Conservation (phyloP, 2,888 invertebrate species). For the Cosmopolites sordidus region DNA sequence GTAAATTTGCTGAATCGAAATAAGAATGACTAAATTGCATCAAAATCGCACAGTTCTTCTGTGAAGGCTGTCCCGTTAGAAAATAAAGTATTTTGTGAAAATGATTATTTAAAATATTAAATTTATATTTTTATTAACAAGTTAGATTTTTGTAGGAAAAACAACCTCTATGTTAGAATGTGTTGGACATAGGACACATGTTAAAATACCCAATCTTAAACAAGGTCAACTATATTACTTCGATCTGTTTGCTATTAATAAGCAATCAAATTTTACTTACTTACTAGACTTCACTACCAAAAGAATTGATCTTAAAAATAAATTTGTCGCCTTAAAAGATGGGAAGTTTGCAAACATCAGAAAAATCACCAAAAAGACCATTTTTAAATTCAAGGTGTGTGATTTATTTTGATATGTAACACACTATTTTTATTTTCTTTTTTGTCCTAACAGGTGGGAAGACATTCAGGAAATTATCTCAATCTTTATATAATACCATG, state of each 20-base stretch:
- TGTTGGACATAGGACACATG: slow-evolving; percentile 51
- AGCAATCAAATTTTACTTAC: slow-evolving; percentile 51
- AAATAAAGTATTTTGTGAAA: too few species aligned
- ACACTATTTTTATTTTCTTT: slow-evolving; percentile 14
- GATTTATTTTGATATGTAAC: too few species aligned
- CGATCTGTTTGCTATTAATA: slow-evolving; percentile 54
- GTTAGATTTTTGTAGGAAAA: slow-evolving; percentile 10
- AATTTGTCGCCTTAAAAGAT: slow-evolving; percentile 48
- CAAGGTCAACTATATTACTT: slow-evolving; percentile 52
- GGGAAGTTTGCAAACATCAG: slow-evolving; percentile 52
- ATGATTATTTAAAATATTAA: too few species aligned
- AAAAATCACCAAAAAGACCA: slow-evolving; percentile 52
- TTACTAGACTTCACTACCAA: slow-evolving; percentile 49
- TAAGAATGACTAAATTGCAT: too few species aligned
- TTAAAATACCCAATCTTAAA: slow-evolving; percentile 49
- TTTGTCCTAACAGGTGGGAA: too few species aligned
- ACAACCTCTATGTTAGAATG: slow-evolving; percentile 45
- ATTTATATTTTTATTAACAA: too few species aligned
- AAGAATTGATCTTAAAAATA: slow-evolving; percentile 42
- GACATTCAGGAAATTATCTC: slow-evolving; percentile 32
- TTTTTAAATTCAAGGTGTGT: slow-evolving; percentile 54
- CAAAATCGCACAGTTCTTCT: too few species aligned
- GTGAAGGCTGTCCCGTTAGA: too few species aligned
- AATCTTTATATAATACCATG: slow-evolving; percentile 55
- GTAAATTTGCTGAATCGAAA: too few species aligned